These are phyloP conservation scores for Porites divaricata DNA, from an alignment of 92 coral and sea anemone species.

Conservation along the genomic window DNA sequence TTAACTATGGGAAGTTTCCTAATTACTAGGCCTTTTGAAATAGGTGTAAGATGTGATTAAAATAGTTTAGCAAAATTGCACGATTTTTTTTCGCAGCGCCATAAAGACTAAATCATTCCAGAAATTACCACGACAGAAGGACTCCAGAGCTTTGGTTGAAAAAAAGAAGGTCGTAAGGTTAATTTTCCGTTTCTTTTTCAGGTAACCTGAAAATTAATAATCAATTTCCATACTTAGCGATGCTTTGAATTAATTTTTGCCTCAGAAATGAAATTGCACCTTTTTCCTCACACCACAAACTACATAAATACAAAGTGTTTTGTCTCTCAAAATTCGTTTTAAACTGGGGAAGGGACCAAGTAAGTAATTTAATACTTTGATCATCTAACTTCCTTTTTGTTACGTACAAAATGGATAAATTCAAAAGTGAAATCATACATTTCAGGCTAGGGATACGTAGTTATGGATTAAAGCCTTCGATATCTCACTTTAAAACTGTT, in stretches of 20 bases:
- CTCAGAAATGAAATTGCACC: constrained; percentile 13
- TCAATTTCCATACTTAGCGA: background rate
- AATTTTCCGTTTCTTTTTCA: background rate
- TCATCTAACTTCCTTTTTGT: too few relatives aligned
- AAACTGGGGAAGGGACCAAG: background rate
- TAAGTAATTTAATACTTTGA: background rate
- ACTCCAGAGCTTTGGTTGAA: too few relatives aligned
- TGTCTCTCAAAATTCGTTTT: background rate
- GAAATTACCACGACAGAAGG: too few relatives aligned
- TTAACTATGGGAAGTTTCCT: background rate
- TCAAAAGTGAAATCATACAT: background rate
- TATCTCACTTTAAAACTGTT: too few relatives aligned
- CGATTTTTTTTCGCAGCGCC: background rate
- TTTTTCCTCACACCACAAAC: background rate
- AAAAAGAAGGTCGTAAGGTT: too few relatives aligned
- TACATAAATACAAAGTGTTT: background rate
- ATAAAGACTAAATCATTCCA: too few relatives aligned
- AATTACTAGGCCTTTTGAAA: background rate
- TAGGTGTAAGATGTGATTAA: background rate
- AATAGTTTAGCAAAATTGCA: background rate
- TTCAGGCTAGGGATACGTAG: background rate
- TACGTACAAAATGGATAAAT: background rate
- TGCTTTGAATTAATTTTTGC: background rate
- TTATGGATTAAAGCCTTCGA: too few relatives aligned
- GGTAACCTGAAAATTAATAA: background rate